Evolutionary conservation across 2,113 vertebrate species (phyloP), one percentile per base, ranked within the genome.

Genomic region (Mustela lutreola): DNA sequence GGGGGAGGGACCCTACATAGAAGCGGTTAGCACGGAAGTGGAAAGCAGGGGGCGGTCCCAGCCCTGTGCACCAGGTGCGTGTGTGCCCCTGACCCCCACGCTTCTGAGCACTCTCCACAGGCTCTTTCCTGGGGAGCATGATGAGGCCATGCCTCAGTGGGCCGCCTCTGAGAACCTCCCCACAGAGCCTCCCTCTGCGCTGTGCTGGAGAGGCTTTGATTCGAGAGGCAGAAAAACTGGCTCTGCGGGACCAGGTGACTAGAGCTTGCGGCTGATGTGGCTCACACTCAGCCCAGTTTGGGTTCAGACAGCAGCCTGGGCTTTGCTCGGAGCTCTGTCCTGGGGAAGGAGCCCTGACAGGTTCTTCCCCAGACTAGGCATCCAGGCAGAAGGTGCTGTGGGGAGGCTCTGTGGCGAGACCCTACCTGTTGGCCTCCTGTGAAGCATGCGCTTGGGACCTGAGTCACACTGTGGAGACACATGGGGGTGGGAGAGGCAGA

Each of bases 1-100:
- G 7, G 0, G 45, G 70, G 60, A 63, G 26, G 71, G 58, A 63
- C 2, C 18, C 26, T 1, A 0, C 0, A 0, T 11, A 5, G 26
- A 1, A 14, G 56, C 0, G 1, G 4, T 9, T 18, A 8, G 45
- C 33, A 15, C 1, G 0, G 1, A 16, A 11, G 24, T 3, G 19
- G 81, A 31, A 31, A 50, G 24, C 11, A 28, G 86, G 3, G 4
- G 2, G 12, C 12, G 1, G 39, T 76, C 26, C 18, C 4, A 50
- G 63, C 45, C 70, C 33, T 1, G 2, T 0, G 3, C 21, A 1
- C 70, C 4, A 3, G 36, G 36, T 39, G 36, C 22, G 11, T 7
- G 39, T 26, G 73, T 26, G 22, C 39, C 71, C 28, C 28, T 0
- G 5, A 22, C 39, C 26, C 6, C 0, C 28, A 1, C 11, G 0